Evolutionary conservation across 2,888 invertebrate genomes (phyloP).

Genomic region (Pollenia griseotomentosa): DNA sequence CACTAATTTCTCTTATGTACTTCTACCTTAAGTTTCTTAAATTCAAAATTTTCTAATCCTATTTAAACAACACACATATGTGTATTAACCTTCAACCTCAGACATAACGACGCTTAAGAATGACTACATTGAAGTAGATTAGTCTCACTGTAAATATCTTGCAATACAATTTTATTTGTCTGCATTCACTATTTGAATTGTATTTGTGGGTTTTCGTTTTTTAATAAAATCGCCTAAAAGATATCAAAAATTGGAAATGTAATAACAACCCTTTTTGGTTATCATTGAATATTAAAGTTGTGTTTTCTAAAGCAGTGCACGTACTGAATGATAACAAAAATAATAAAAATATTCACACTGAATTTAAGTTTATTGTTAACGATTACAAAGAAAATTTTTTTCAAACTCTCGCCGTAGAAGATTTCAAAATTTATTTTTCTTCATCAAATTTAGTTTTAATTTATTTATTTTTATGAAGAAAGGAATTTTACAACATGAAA

Average conservation of each 20-base stretch:
- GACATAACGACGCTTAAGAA: background rate
- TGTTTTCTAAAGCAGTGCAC: constrained; percentile 31
- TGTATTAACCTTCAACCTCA: background rate
- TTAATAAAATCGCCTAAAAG: background rate
- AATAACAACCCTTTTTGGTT: background rate
- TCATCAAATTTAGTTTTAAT: too few species aligned
- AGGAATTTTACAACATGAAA: too few species aligned
- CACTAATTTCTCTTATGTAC: too few species aligned
- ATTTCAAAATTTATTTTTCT: background rate
- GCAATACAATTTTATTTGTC: background rate
- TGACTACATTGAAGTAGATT: background rate
- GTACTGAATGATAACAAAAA: constrained; percentile 3
- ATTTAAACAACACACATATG: background rate
- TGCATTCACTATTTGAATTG: background rate
- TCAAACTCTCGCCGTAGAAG: background rate
- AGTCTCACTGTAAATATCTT: background rate
- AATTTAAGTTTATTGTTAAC: constrained; percentile 17
- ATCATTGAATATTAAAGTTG: constrained; percentile 31
- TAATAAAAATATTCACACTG: background rate
- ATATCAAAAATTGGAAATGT: constrained; percentile 15
- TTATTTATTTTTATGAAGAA: too few species aligned
- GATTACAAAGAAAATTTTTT: background rate
- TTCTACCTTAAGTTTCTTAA: background rate
- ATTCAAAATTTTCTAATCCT: background rate
- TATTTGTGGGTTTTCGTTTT: background rate